phyloP scores from a whole-genome alignment of 2,888 invertebrate species.

The Eupithecia insigniata region DNA sequence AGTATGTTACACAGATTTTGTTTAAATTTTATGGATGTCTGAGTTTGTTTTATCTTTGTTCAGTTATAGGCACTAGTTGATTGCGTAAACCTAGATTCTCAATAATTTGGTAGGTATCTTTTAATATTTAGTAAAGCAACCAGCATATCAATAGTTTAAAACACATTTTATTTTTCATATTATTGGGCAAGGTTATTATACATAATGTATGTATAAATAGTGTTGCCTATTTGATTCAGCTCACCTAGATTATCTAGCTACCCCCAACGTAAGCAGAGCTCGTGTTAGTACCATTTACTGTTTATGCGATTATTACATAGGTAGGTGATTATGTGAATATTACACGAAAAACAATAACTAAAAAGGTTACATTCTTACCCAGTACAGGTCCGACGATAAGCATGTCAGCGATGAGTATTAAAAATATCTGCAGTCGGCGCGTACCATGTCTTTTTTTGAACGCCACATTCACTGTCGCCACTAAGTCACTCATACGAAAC shows the following conservation, averaged over 20 bases:
- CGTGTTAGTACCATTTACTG: background rate
- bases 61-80: background rate
- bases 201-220: background rate
- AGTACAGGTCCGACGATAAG: constrained; percentile 81
- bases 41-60: background rate
- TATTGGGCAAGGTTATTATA: background rate
- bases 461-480: constrained; percentile 78
- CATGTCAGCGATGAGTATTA: constrained; percentile 78
- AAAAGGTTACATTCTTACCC: constrained; percentile 62
- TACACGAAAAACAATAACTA: background rate
- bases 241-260: background rate
- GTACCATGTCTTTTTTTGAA: constrained; percentile 68
- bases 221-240: background rate
- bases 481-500: constrained; percentile 71
- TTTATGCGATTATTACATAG: background rate
- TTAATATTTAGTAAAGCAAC: background rate
- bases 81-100: background rate
- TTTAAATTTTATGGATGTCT: background rate
- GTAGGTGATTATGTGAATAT: background rate
- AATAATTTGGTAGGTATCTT: background rate
- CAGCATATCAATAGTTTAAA: background rate
- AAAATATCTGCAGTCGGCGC: constrained; percentile 71
- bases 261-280: background rate
- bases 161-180: too few relatives aligned
- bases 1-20: background rate